These are phyloP conservation scores for Dicycla oo DNA, from an alignment of 2,888 invertebrate species.

Conservation along the genomic window DNA sequence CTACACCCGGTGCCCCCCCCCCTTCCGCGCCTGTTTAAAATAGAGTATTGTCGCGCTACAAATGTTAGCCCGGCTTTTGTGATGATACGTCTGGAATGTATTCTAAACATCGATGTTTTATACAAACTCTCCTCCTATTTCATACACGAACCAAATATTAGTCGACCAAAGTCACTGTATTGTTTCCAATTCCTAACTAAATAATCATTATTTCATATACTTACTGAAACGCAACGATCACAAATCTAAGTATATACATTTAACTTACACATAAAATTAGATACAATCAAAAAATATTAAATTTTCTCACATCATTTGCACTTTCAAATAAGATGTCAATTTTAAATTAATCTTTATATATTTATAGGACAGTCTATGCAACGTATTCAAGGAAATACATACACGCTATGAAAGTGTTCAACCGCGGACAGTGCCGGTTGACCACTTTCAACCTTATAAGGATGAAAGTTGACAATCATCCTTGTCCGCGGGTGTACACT, in stretches of 20 bases:
- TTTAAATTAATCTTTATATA: slow-evolving; percentile 46
- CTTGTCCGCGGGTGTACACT: no score
- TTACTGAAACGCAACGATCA: slow-evolving; percentile 63
- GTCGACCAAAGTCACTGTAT: slow-evolving; percentile 48
- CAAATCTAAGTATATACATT: slow-evolving; percentile 65
- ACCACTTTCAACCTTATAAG: slow-evolving; percentile 3
- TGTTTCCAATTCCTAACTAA: slow-evolving; percentile 54
- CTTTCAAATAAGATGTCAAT: slow-evolving; percentile 50
- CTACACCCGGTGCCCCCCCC: no score
- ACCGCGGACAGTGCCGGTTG: not conserved
- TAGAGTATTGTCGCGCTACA: not conserved
- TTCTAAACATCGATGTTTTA: slow-evolving; percentile 59
- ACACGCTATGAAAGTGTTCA: slow-evolving; percentile 15
- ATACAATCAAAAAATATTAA: slow-evolving; percentile 53
- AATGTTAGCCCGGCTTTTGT: slow-evolving; percentile 39
- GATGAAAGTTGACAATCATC: not conserved
- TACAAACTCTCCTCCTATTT: slow-evolving; percentile 37
- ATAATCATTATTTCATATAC: slow-evolving; percentile 53
- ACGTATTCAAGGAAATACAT: slow-evolving; percentile 46
- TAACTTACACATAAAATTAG: slow-evolving; percentile 60
- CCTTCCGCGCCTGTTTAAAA: no score
- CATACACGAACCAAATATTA: slow-evolving; percentile 32
- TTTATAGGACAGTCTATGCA: slow-evolving; percentile 55
- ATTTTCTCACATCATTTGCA: slow-evolving; percentile 46
- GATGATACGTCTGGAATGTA: slow-evolving; percentile 65